Evolutionary conservation across 2,797 vertebrate species (phyloP).

Genomic region (Diceros bicornis): DNA sequence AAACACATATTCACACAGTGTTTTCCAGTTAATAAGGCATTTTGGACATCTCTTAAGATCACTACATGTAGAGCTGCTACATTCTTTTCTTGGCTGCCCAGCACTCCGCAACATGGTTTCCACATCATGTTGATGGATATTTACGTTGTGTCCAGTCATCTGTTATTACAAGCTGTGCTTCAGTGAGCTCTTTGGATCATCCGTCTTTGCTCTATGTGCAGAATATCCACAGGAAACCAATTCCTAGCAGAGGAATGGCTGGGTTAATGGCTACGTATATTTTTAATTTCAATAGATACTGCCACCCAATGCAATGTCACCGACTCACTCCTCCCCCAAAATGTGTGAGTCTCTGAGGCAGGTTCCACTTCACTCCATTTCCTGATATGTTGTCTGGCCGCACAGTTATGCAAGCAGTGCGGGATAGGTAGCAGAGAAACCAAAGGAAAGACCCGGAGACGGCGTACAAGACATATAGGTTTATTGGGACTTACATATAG

Average conservation of each 20-base stretch:
- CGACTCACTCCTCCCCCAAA: neutral
- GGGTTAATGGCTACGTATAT: neutral
- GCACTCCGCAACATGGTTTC: rapidly evolving
- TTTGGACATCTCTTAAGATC: neutral
- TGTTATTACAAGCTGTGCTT: no score
- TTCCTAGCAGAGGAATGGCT: neutral
- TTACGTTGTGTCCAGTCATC: neutral
- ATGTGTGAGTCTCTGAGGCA: neutral
- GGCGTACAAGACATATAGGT: no score
- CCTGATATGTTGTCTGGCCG: no score
- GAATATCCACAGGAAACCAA: neutral
- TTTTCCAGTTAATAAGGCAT: neutral
- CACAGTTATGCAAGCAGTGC: no score
- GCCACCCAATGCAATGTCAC: neutral
- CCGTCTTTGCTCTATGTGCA: neutral
- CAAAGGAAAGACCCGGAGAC: no score
- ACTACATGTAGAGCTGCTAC: no score
- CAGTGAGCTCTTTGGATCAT: neutral
- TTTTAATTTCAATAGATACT: neutral
- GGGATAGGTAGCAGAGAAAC: no score
- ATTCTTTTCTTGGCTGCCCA: neutral
- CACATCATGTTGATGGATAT: no score
- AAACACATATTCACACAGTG: neutral
- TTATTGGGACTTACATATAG: no score
- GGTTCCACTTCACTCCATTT: neutral